Conservation (phyloP, 2,888 invertebrate species). For the Philonicus albiceps region DNA sequence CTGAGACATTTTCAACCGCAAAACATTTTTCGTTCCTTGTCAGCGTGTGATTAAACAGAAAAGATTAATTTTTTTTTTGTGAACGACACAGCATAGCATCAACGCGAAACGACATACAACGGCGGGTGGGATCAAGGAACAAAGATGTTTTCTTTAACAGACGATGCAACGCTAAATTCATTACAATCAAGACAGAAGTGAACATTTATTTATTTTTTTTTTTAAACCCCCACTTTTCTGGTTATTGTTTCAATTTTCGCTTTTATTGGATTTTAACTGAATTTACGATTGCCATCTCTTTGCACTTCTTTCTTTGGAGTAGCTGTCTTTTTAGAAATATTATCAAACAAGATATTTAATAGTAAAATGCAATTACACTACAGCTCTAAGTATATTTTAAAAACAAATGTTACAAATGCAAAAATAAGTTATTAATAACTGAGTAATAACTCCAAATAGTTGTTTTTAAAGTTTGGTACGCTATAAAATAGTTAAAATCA, state of each 20-base stretch:
- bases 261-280: not conserved
- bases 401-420: not conserved
- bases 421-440: too few species aligned
- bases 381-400: not conserved
- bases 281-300: not conserved
- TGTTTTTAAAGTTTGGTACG: too few species aligned
- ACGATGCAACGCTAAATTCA: not conserved
- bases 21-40: not conserved
- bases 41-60: slow-evolving; percentile 26
- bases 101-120: not conserved
- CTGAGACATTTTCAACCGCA: slow-evolving; percentile 12
- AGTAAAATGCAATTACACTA: not conserved
- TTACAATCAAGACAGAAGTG: not conserved
- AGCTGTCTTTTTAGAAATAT: not conserved
- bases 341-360: not conserved
- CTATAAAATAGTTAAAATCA: too few species aligned
- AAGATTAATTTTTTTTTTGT: slow-evolving; percentile 9
- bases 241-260: not conserved
- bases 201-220: too few species aligned
- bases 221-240: too few species aligned
- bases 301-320: not conserved
- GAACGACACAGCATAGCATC: not conserved
- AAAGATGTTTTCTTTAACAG: not conserved
- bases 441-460: too few species aligned
- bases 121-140: not conserved